Evolutionary conservation across 2,113 vertebrate species (phyloP), one percentile per base, ranked within the genome.

Genomic region (Catagonus wagneri): DNA sequence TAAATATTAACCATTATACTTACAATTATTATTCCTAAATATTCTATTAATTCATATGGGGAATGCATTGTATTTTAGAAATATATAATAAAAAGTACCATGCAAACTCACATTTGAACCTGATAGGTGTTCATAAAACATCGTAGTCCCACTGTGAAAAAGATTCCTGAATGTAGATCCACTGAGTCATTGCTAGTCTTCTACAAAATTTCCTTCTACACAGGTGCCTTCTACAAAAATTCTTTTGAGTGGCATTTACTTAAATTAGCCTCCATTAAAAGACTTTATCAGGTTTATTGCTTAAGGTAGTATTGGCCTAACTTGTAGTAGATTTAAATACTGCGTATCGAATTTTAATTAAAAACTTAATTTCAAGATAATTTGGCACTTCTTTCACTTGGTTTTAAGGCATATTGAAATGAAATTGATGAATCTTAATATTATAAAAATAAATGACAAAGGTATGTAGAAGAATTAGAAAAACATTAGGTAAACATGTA

Each of bases 331-430:
- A 81, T 89, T 95, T 56, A 44, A 69, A 75, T 0, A 54, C 54
- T 96, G 58, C 36, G 0, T 20, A 89, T 34, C 76, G 32, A 56
- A 79, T 79, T 52, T 95, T 78, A 96, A 25, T 0, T 36, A 29
- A 95, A 96, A 96, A 68, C 1, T 83, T 52, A 74, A 39, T 81
- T 92, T 23, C 1, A 58, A 61, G 8, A 71, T 90, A 68, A 97
- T 93, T 91, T 11, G 58, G 22, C 60, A 56, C 56, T 88, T 93
- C 60, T 96, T n/a, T 9, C 13, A 56, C n/a, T 44, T 76, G 92
- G 9, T 69, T 90, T 84, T 65, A 84, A 78, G 14, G 22, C 13
- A 81, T 22, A 85, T 75, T 83, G 61, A 90, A n/a, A 50, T 9
- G 91, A 79, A 69, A 83, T 60, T 32, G 23, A 29, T 69, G 29